A percentile compares a stretch with the other conserved stretches of the same genome.
These are phyloP conservation scores for Acleris cristana DNA, from an alignment of 2,888 invertebrate genomes.

Conservation along the genomic window DNA sequence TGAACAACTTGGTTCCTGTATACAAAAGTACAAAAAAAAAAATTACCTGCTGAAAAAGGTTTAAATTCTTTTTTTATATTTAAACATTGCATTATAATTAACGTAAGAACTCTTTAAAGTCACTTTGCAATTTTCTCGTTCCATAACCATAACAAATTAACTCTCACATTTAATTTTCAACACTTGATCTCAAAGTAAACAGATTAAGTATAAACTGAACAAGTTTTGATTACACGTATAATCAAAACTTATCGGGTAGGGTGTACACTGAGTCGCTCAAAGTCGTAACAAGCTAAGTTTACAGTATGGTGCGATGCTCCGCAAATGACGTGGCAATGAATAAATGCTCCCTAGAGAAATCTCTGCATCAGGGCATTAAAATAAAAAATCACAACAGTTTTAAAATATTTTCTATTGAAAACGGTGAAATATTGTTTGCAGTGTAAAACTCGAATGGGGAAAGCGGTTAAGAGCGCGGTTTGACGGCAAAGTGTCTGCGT, in stretches of 20 bases:
- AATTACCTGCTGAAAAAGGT: too few species aligned
- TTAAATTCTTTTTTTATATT: too few species aligned
- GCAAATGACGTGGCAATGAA: conserved; percentile 60
- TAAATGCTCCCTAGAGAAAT: conserved; percentile 28
- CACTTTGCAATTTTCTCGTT: too few species aligned
- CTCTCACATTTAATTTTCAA: too few species aligned
- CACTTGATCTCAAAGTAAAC: background rate
- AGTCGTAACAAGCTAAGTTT: conserved; percentile 79
- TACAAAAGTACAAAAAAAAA: too few species aligned
- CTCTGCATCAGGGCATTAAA: conserved; percentile 40
- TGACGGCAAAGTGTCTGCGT: background rate
- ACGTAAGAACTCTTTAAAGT: too few species aligned
- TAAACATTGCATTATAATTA: too few species aligned
- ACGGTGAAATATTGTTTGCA: conserved; percentile 23
- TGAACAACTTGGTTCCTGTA: too few species aligned
- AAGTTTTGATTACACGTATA: conserved; percentile 26
- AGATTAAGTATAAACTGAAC: conserved; percentile 6
- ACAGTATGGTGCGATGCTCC: conserved; percentile 62
- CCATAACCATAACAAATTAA: too few species aligned
- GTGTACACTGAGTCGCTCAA: conserved; percentile 52
- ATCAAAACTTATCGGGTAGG: conserved; percentile 29
- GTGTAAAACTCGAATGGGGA: conserved; percentile 11
- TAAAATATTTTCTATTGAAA: conserved; percentile 31
- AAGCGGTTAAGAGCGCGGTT: conserved; percentile 8
- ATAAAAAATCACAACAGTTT: conserved; percentile 41